Conservation (phyloP, 2,113 vertebrate species). For the Nestor notabilis region DNA sequence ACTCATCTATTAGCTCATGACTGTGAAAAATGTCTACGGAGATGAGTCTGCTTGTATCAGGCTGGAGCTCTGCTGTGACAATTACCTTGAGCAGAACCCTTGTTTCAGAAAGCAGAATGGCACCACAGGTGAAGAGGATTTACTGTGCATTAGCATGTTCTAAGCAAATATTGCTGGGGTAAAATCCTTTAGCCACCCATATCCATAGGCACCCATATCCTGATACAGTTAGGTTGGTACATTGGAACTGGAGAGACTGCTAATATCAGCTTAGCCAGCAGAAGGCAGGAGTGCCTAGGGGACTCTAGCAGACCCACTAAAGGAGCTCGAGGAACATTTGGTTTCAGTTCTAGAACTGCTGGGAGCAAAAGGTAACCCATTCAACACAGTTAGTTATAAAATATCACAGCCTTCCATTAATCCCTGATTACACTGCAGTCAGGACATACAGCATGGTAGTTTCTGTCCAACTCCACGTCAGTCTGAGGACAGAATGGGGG, state of each 20-base stretch:
- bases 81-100: background rate
- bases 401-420: background rate
- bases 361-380: background rate
- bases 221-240: rapidly evolving
- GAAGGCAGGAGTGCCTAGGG: slow-evolving; percentile 60
- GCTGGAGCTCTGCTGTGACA: background rate
- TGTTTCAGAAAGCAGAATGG: background rate
- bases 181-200: background rate
- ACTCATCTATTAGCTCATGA: background rate
- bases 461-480: background rate
- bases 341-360: background rate
- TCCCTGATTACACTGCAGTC: background rate
- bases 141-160: background rate
- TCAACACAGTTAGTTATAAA: background rate
- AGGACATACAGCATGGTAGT: background rate
- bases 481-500: background rate
- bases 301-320: background rate
- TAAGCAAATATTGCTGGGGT: background rate
- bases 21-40: background rate
- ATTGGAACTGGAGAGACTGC: background rate
- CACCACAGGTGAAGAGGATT: background rate
- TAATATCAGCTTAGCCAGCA: slow-evolving; percentile 47
- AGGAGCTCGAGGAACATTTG: background rate
- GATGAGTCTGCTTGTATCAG: background rate
- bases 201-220: background rate